phyloP scores from a whole-genome alignment of 2,113 vertebrate species.

The Osmerus mordax region DNA sequence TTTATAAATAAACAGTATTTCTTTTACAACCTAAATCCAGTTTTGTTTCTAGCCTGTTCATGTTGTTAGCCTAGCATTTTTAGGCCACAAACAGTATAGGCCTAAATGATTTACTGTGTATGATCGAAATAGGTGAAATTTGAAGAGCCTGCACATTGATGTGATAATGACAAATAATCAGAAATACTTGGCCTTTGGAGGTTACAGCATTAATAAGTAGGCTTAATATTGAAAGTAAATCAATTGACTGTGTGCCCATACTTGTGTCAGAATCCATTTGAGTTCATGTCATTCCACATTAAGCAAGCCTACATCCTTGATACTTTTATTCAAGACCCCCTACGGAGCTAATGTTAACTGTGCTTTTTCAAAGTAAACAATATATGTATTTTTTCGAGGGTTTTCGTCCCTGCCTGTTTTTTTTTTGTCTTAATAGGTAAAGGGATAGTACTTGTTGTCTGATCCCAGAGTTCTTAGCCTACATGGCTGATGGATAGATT shows the following conservation, averaged over 20 bases:
- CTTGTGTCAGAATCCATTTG: constrained; percentile 60
- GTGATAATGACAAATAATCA: background rate
- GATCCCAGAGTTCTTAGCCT: no score
- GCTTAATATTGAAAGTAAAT: constrained; percentile 23
- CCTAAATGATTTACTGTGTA: background rate
- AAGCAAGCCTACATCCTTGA: constrained; percentile 65
- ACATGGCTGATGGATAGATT: background rate
- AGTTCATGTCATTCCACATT: constrained; percentile 73
- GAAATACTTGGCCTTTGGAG: constrained; percentile 27
- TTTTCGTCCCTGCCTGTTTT: no score
- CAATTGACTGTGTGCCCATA: background rate
- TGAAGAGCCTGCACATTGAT: background rate
- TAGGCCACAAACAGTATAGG: no score
- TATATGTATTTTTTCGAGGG: no score
- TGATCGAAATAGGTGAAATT: background rate
- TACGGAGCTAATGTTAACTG: background rate
- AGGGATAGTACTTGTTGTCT: no score
- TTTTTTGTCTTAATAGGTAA: no score
- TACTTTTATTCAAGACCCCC: constrained; percentile 72
- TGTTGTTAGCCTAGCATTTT: constrained; percentile 44
- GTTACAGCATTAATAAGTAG: no score
- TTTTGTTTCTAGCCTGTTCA: constrained; percentile 42
- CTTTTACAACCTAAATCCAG: constrained; percentile 57
- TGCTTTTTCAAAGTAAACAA: no score
- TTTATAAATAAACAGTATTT: constrained; percentile 90